These are phyloP conservation scores for Diplodus puntazzo DNA, from an alignment of 2,797 vertebrate genomes.

Conservation along the genomic window DNA sequence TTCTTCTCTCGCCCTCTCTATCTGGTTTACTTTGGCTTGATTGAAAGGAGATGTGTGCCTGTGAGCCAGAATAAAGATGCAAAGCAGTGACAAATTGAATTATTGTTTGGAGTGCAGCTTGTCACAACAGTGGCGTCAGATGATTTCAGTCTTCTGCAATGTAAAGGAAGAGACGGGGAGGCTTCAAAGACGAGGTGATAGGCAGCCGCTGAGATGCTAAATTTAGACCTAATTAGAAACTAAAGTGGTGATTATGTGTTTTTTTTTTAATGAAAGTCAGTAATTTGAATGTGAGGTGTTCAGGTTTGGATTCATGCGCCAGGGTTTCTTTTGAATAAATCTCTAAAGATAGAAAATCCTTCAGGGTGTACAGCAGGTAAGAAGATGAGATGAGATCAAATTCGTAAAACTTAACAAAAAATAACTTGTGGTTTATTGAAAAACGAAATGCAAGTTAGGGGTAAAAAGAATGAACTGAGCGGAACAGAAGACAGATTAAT, in stretches of 20 bases:
- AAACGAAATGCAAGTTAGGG: slow-evolving; percentile 3
- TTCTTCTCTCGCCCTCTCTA: slow-evolving; percentile 10
- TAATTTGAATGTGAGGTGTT: slow-evolving; percentile 22
- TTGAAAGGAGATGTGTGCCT: slow-evolving; percentile 54
- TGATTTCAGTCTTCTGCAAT: slow-evolving; percentile 40
- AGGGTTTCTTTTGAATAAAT: neutral
- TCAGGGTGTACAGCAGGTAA: neutral
- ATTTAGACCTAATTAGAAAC: slow-evolving; percentile 28
- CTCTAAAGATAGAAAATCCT: slow-evolving; percentile 14
- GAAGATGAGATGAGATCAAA: slow-evolving; percentile 5
- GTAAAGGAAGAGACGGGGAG: slow-evolving; percentile 10
- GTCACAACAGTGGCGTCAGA: slow-evolving; percentile 56
- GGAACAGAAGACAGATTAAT: neutral
- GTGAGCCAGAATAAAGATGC: slow-evolving; percentile 61
- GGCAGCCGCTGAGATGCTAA: slow-evolving; percentile 11
- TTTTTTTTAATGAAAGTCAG: slow-evolving; percentile 47
- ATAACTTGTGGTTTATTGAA: neutral
- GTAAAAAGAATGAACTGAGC: neutral
- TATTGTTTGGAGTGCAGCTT: slow-evolving; percentile 65
- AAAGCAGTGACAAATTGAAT: slow-evolving; percentile 70
- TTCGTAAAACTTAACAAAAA: neutral
- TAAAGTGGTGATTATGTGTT: slow-evolving; percentile 28
- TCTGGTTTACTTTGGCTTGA: slow-evolving; percentile 49
- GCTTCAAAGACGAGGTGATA: slow-evolving; percentile 28
- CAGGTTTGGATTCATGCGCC: slow-evolving; percentile 32